Base-by-base conservation (phyloP, 1,140 invertebrate genomes). In the Cepaea nemoralis region DNA sequence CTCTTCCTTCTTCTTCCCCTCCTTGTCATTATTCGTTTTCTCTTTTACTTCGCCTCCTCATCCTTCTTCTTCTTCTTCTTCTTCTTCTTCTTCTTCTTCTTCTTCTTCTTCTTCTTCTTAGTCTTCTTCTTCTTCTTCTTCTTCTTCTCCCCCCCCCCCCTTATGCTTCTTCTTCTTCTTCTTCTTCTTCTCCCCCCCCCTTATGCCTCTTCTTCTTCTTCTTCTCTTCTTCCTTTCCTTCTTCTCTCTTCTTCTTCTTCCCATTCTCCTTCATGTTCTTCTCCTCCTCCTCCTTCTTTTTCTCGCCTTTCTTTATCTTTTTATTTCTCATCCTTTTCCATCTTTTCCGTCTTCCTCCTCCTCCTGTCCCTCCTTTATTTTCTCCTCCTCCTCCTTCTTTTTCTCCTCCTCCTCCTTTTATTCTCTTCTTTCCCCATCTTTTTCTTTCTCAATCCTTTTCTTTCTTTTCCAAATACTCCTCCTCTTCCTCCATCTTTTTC, bases 361-460 rank as follows among this genome's bases (percentile, higher is more conserved):
- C 37, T 48, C 42, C 50, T 45, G 39, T 45, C 55, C 33, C 48
- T 39, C 31, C 50, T 50, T 37, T 80, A 27, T 14, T 50, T 35
- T 35, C 45, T 39, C 31, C 31, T 31, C 31, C 45, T 39, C 45
- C 8, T 48, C 45, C 19, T 48, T 19, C 19, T 48, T 19, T 48
- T 48, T 19, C 19, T 48, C 8, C 19, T 48, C 8, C 19, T 48
- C 8, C 19, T 48, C 8, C 19, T 48, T 19, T 48, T 19, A 8
- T 48, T 35, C 42, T 42, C 42, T 48, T 66, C 27, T 35, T 42
- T 33, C 42, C 39, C 40, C 35, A 33, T 35, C 63, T 39, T 37
- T 90, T 90, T 63, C 85, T 88, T 40, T 84, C 85, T n/a, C 83
- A 77, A 40, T 77, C 19, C 19, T 19, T 48, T 19, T 48, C 19